Base-by-base conservation (phyloP, 2,113 vertebrate species). In the Eudorcas thomsonii region DNA sequence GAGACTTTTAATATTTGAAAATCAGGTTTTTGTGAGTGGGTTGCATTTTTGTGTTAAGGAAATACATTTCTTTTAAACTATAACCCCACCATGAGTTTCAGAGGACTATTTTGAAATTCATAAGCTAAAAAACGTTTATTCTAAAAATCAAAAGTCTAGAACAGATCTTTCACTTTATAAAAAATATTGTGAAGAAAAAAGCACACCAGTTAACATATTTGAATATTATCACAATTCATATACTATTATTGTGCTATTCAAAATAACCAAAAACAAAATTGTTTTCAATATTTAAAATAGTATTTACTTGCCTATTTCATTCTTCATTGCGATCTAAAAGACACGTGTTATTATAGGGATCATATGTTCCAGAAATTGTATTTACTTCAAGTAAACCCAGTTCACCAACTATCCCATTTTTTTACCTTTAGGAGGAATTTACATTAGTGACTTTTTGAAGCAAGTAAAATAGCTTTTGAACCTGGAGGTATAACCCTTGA, bases 21-120 rank as follows among this genome's bases (percentile, higher is more conserved):
- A 48, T 88, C 33, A 81, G 11, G n/a, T 10, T 92, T 86, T 94
- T 89, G 0, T 77, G 64, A 67, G 64, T 67, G 64, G 33, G 33
- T n/a, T 67, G 33, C 64, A 67, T n/a, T n/a, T 67, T n/a, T 67
- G 33, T 67, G 64, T 95, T 94, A 81, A 92, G 83, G 83, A 88
- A 62, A 92, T 81, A 25, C 36, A 88, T 64, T 52, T 8, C 86
- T 90, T 57, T 82, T 30, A 52, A 93, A 84, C 25, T 82, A 43
- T 95, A 48, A 74, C 11, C 11, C 23, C 21, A 74, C 19, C 14
- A 4, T 88, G 54, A 88, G 14, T 90, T 96, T 92, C 43, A 60
- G 17, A 92, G 39, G 26, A 77, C 39, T 84, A 33, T 86, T 94
- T 67, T 94, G 54, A 95, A 96, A 98, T 96, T 92, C 14, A 57